These are phyloP conservation scores for Emydoidea blandingii DNA, from an alignment of 2,797 vertebrate species.

Conservation along the genomic window DNA sequence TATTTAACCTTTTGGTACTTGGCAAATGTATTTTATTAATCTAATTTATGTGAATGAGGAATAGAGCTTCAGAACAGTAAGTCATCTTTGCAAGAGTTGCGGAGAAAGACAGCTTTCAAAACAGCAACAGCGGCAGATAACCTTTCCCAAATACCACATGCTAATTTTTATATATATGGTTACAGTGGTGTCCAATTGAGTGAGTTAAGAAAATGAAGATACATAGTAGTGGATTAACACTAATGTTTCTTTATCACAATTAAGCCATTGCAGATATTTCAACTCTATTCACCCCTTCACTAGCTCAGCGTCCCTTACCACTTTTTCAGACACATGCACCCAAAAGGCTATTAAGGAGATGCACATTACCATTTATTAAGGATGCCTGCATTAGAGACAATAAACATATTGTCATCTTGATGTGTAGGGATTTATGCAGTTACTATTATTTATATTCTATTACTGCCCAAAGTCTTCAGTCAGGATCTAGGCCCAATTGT, in stretches of 20 bases:
- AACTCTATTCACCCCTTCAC: neutral
- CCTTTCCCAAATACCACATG: neutral
- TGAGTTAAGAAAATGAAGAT: neutral
- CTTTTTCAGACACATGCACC: neutral
- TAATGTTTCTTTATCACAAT: neutral
- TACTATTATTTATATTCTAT: neutral
- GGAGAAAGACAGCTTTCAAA: neutral
- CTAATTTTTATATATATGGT: neutral
- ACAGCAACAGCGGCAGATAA: neutral
- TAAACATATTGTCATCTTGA: neutral
- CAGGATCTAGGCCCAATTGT: neutral
- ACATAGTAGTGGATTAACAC: neutral
- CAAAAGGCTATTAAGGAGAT: neutral
- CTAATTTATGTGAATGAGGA: neutral
- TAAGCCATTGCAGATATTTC: neutral
- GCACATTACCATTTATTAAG: neutral
- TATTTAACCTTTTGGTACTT: constrained; percentile 48
- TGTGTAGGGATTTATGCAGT: neutral
- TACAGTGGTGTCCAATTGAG: neutral
- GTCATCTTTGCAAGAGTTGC: neutral
- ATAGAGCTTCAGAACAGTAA: neutral
- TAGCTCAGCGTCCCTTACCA: neutral
- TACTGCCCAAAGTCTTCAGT: neutral
- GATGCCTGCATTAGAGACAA: neutral
- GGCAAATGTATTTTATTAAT: constrained; percentile 35